These are phyloP conservation scores for Leptinotarsa lineolata DNA, from an alignment of 1,140 invertebrate genomes.

Conservation along the genomic window DNA sequence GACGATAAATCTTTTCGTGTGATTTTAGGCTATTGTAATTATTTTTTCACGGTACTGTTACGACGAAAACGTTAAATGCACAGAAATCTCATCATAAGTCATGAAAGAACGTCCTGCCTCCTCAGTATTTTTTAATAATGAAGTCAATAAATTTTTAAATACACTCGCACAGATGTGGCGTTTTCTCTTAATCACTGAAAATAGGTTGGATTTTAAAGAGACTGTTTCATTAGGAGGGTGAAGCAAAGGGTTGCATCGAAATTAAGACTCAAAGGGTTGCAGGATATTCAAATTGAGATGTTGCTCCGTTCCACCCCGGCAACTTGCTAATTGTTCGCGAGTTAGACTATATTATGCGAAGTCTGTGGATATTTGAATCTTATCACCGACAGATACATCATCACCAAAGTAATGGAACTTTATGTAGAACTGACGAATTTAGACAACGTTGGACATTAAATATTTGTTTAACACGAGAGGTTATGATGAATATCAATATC, in stretches of 20 bases:
- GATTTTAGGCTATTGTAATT: no score
- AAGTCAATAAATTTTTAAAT: conserved; percentile 29
- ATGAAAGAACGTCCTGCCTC: not conserved
- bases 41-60: no score
- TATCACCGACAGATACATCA: not conserved
- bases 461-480: no score
- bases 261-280: conserved; percentile 38
- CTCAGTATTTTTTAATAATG: conserved; percentile 8
- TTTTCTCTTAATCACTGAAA: conserved; percentile 41
- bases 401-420: no score
- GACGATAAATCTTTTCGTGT: no score
- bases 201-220: conserved; percentile 31
- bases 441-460: no score
- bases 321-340: conserved; percentile 48
- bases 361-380: not conserved
- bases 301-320: conserved; percentile 49
- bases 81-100: not conserved
- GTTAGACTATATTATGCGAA: conserved; percentile 46
- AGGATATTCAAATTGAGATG: conserved; percentile 52
- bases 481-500: no score
- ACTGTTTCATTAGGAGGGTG: conserved; percentile 27
- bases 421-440: no score
- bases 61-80: not conserved
- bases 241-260: conserved; percentile 35
- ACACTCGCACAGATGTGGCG: conserved; percentile 42